Evolutionary conservation across 2,888 invertebrate species (phyloP).

Genomic region (Tachina lurida): DNA sequence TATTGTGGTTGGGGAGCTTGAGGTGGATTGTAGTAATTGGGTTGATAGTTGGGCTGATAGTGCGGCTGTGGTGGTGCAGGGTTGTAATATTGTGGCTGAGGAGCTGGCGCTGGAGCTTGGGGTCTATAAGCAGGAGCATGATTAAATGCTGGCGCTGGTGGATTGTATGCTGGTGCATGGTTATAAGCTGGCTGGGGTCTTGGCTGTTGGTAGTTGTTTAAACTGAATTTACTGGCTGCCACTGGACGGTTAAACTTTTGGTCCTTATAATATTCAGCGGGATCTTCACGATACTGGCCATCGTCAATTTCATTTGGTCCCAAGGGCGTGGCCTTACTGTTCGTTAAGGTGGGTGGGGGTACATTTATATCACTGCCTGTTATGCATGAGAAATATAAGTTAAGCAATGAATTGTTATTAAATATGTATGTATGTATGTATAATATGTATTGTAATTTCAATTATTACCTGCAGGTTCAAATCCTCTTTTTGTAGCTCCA

Average conservation of each 20-base stretch:
- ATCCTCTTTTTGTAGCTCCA: conserved; percentile 91
- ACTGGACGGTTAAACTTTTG: conserved; percentile 84
- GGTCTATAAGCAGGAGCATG: conserved; percentile 70
- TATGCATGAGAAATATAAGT: not conserved
- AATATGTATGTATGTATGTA: too few relatives aligned
- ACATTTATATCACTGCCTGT: conserved; percentile 89
- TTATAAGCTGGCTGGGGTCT: conserved; percentile 74
- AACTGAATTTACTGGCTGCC: conserved; percentile 80
- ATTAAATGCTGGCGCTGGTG: conserved; percentile 70
- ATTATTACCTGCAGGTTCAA: conserved; percentile 88
- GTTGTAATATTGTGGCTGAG: conserved; percentile 73
- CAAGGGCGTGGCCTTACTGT: conserved; percentile 84
- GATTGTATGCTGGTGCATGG: conserved; percentile 64
- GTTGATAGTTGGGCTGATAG: conserved; percentile 80
- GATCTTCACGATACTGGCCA: conserved; percentile 93
- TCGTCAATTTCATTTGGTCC: conserved; percentile 88
- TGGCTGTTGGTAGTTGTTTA: conserved; percentile 77
- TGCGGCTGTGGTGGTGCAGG: conserved; percentile 77
- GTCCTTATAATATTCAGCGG: conserved; percentile 89
- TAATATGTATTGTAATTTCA: too few relatives aligned
- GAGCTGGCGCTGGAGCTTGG: conserved; percentile 71
- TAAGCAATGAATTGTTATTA: not conserved
- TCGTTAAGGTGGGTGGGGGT: conserved; percentile 89
- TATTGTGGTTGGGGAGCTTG: conserved; percentile 80
- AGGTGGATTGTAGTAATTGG: conserved; percentile 77